Percentiles rank a stretch among this genome's conserved stretches.
Evolutionary conservation across 2,113 vertebrate species (phyloP).

Genomic region (Caretta caretta): DNA sequence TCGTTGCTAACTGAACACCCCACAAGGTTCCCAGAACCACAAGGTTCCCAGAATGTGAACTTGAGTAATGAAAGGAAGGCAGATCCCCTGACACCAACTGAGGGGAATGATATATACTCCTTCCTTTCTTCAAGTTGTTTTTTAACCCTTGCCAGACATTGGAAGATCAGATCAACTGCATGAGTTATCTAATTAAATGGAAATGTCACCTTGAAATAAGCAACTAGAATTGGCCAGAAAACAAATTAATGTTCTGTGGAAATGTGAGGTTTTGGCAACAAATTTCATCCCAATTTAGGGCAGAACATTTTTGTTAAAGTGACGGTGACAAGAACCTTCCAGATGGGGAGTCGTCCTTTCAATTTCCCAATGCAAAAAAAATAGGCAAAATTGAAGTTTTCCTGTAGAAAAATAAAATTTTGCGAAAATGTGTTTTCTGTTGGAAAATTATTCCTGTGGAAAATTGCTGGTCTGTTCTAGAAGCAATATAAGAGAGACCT

Average conservation of each 20-base stretch:
- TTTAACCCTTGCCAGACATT: background rate
- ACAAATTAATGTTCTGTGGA: background rate
- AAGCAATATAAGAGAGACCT: background rate
- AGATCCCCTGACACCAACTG: background rate
- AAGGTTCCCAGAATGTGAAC: background rate
- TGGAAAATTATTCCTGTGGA: background rate
- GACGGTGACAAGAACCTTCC: background rate
- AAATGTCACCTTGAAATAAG: background rate
- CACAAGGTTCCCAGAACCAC: background rate
- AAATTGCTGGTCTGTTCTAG: background rate
- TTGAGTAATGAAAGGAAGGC: background rate
- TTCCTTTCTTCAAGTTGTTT: background rate
- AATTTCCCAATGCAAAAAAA: background rate
- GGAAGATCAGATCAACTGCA: background rate
- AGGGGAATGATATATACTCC: background rate
- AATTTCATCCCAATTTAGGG: background rate
- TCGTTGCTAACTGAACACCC: background rate
- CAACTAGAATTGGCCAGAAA: background rate
- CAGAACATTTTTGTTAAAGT: background rate
- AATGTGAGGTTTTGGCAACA: background rate
- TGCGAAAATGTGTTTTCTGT: background rate
- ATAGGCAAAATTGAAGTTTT: too few relatives aligned
- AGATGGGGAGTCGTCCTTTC: background rate
- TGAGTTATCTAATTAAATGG: background rate
- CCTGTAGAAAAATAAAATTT: background rate